phyloP scores from a whole-genome alignment of 2,797 vertebrate species.

The Hyperoplus immaculatus region DNA sequence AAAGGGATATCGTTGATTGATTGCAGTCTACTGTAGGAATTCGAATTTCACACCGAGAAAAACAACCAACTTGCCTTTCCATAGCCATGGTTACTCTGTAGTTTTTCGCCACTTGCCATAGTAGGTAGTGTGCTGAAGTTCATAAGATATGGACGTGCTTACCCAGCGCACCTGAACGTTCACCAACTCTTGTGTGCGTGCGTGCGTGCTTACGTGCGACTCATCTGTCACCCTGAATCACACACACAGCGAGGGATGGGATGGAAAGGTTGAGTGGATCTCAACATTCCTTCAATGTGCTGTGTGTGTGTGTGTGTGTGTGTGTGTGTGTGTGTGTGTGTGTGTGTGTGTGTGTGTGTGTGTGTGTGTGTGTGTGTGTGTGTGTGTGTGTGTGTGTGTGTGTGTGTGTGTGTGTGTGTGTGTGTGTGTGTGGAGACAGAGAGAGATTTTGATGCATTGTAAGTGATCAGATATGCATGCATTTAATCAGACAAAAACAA shows the following conservation, averaged over 20 bases:
- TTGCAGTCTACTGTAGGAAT: too few relatives aligned
- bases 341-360: background rate
- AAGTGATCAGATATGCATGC: background rate
- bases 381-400: too few relatives aligned
- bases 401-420: too few relatives aligned
- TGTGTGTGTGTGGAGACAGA: too few relatives aligned
- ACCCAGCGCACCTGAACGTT: background rate
- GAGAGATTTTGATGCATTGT: background rate
- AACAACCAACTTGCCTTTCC: fast-evolving
- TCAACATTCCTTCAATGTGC: background rate
- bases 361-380: too few relatives aligned
- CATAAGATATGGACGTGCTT: too few relatives aligned
- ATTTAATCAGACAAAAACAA: background rate
- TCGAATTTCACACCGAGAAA: background rate
- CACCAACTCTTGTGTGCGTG: background rate
- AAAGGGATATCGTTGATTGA: background rate
- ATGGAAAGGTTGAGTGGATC: background rate
- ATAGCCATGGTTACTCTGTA: too few relatives aligned
- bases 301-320: background rate
- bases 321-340: background rate
- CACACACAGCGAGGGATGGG: background rate
- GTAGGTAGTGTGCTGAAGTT: too few relatives aligned
- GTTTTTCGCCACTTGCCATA: too few relatives aligned
- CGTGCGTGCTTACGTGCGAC: background rate
- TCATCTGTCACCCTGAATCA: conserved; percentile 3